These are phyloP conservation scores for Dromococcyx pavoninus DNA, from an alignment of 2,797 vertebrate species.

Conservation along the genomic window DNA sequence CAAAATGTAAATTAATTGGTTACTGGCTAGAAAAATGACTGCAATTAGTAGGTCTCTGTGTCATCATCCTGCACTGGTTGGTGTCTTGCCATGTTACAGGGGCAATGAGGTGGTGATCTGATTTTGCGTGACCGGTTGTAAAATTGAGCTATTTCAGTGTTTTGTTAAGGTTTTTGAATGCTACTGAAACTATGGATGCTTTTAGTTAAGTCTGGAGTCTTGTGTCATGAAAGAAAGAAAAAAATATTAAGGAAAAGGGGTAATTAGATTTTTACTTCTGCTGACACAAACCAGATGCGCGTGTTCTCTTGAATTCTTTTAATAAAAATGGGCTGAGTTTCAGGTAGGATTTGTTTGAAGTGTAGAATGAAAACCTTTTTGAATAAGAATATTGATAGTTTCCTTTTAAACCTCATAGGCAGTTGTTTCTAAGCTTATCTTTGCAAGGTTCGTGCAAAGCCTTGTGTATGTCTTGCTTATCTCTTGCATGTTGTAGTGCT, in stretches of 20 bases:
- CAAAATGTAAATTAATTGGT: conserved; percentile 30
- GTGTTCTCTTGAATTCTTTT: background rate
- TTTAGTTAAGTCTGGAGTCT: background rate
- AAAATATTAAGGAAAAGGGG: background rate
- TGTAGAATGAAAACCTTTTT: background rate
- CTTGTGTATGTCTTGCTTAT: background rate
- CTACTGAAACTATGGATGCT: background rate
- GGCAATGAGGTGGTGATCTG: background rate
- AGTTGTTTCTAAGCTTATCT: conserved; percentile 14
- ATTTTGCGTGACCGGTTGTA: background rate
- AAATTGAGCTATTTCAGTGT: background rate
- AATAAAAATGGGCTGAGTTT: background rate
- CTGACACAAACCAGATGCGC: background rate
- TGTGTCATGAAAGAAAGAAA: background rate
- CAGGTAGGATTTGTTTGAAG: background rate
- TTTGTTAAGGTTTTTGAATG: background rate
- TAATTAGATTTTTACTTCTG: background rate
- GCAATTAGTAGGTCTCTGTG: background rate
- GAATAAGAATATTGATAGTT: background rate
- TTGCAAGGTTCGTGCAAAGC: conserved; percentile 11
- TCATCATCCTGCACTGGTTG: background rate
- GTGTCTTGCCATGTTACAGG: background rate
- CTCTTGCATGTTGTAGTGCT: background rate
- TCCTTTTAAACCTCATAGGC: background rate
- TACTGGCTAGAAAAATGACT: background rate